Percentiles rank a stretch among this genome's conserved stretches.
These are phyloP conservation scores for Pachycephala philippinensis DNA, from an alignment of 2,113 vertebrate species.

Conservation along the genomic window DNA sequence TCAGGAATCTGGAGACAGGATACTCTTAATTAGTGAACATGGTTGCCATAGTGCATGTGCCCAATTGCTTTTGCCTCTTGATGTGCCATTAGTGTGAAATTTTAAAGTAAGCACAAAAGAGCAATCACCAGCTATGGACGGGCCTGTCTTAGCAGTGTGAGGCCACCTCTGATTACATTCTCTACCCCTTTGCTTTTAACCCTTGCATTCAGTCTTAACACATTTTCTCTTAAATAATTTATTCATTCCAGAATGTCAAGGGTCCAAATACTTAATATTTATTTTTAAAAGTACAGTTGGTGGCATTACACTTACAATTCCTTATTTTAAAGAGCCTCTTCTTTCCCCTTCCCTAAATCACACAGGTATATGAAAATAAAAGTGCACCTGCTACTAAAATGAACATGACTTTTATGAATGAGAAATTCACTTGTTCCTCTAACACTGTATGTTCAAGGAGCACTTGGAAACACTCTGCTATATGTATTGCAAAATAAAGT, in stretches of 20 bases:
- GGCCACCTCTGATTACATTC: conserved; percentile 72
- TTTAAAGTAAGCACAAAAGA: conserved; percentile 75
- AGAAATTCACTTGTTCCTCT: conserved; percentile 29
- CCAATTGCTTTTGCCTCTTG: conserved; percentile 74
- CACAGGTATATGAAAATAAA: conserved; percentile 30
- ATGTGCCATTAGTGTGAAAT: conserved; percentile 71
- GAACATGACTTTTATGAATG: conserved; percentile 57
- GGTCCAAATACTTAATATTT: conserved; percentile 89
- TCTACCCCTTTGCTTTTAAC: conserved; percentile 71
- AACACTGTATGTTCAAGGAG: conserved; percentile 56
- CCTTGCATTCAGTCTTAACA: conserved; percentile 87
- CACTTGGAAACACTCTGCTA: conserved; percentile 63
- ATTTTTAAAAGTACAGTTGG: conserved; percentile 82
- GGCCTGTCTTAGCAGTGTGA: conserved; percentile 70
- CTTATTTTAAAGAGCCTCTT: conserved; percentile 27
- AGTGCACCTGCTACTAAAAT: conserved; percentile 68
- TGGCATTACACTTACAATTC: conserved; percentile 87
- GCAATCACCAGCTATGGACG: conserved; percentile 77
- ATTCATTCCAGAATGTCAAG: conserved; percentile 94
- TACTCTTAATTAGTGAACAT: conserved; percentile 79
- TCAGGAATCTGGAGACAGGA: conserved; percentile 91
- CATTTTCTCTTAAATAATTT: conserved; percentile 91
- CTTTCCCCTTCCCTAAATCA: conserved; percentile 44
- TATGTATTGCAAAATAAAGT: conserved; percentile 54
- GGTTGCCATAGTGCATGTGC: conserved; percentile 77